Base-by-base conservation (phyloP, 2,888 invertebrate genomes). In the Eustalomyia histrio region DNA sequence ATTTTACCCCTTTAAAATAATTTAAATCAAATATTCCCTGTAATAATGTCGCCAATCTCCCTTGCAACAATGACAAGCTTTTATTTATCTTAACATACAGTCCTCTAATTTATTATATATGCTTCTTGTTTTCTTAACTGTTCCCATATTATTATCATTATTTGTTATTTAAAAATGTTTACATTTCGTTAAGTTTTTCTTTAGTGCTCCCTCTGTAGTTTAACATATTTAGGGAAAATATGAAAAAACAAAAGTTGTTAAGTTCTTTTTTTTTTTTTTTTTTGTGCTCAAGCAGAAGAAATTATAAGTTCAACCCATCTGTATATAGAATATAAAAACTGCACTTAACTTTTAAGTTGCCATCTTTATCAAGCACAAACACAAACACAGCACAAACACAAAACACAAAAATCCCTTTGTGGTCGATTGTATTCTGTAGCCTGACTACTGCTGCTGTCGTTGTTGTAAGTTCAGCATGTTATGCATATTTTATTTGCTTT, bases 371-470 rank as follows among this genome's bases (percentile, higher is more conserved):
- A 33, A 52, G 14, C n/a, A n/a, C n/a, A 29, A 21, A 52, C 14
- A 75, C 7, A 67, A 39, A 58, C 52, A 35, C 58, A 57, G 29
- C 39, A 61, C 33, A 16, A 57, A 35, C 55, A 53, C 29, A 8
- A 50, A 68, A 68, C 6, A 67, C 55, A 68, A 58, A 76, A 76
- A 43, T 72, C 76, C 76, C 79, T 67, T 67, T 79, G 79, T 67
- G 74, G 79, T 79, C 61, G 65, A 61, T 69, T 74, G 29, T 55
- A 65, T 47, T 9, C 2, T 39, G 47, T 33, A 18, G 57, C 39
- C 43, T 39, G 52, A 21, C 47, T 71, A 16, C 35, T 63, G 39
- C 57, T 63, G 65, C 8, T 5, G 17, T 29, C 33, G 39, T 63
- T 63, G 65, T 60, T 65, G 12, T 0, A 16, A 24, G 24, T 57